Evolutionary conservation across 2,888 invertebrate genomes (phyloP).

Genomic region (Cephus spinipes): DNA sequence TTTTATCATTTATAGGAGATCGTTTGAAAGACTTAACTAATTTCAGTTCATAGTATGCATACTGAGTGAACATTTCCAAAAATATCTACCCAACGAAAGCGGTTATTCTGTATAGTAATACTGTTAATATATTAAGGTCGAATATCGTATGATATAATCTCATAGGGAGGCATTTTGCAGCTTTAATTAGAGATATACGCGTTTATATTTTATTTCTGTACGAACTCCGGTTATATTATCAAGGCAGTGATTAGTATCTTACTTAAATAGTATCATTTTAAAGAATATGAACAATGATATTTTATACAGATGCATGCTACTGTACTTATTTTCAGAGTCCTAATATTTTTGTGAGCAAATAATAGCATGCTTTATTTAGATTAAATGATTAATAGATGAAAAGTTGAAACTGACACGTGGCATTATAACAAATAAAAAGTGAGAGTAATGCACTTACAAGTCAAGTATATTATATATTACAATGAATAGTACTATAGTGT

Average conservation of each 20-base stretch:
- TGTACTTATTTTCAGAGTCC: not conserved
- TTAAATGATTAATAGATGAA: not conserved
- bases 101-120: constrained; percentile 4
- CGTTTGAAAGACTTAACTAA: constrained; percentile 57
- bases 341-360: not conserved
- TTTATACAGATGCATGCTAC: not conserved
- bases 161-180: constrained; percentile 16
- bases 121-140: constrained; percentile 2
- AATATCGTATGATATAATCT: constrained; percentile 6
- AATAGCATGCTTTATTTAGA: not conserved
- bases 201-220: constrained; percentile 14
- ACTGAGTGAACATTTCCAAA: not conserved
- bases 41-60: constrained; percentile 32
- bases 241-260: constrained; percentile 19
- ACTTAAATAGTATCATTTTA: constrained; percentile 13
- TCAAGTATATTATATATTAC: constrained; percentile 10
- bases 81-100: constrained; percentile 16
- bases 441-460: not conserved
- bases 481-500: constrained; percentile 9
- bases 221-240: constrained; percentile 9
- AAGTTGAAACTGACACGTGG: not conserved
- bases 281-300: not conserved
- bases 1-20: constrained; percentile 47
- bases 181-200: constrained; percentile 20
- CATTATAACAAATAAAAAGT: not conserved